These are phyloP conservation scores for Eupithecia vulgata DNA, from an alignment of 2,888 invertebrate species.

Conservation along the genomic window DNA sequence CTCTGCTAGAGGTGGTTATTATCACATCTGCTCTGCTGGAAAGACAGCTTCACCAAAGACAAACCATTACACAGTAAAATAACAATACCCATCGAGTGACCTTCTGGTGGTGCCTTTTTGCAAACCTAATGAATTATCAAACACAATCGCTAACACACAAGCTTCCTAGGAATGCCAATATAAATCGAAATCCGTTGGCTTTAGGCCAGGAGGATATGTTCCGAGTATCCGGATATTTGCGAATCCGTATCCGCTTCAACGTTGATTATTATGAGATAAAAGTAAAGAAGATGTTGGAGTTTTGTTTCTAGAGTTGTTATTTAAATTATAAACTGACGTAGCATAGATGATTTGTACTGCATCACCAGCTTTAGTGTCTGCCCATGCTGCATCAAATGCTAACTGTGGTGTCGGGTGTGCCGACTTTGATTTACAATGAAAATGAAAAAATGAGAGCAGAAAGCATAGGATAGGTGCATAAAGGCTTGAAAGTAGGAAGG, in stretches of 20 bases:
- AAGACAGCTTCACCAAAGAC: background rate
- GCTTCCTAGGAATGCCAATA: slow-evolving; percentile 16
- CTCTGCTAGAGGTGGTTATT: no score
- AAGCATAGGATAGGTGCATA: no score
- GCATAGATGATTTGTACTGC: background rate
- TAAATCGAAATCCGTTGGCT: slow-evolving; percentile 12
- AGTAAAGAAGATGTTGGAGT: background rate
- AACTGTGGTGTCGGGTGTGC: background rate
- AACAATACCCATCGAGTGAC: background rate
- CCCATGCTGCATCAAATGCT: background rate
- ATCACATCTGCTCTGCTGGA: background rate
- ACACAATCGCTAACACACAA: background rate
- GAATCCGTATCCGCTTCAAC: slow-evolving; percentile 24
- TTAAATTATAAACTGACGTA: background rate
- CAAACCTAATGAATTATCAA: slow-evolving; percentile 3
- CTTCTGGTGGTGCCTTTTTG: background rate
- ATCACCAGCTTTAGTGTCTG: background rate
- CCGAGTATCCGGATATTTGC: slow-evolving; percentile 28
- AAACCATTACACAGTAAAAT: background rate
- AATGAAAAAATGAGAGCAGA: no score
- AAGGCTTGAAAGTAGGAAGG: no score
- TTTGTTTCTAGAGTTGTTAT: background rate
- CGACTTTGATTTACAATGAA: no score
- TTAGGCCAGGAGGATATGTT: slow-evolving; percentile 15
- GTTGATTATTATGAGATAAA: slow-evolving; percentile 7